Evolutionary conservation across 2,888 invertebrate species (phyloP), one percentile per base, ranked within the genome.

Genomic region (Isotomurus palustris): DNA sequence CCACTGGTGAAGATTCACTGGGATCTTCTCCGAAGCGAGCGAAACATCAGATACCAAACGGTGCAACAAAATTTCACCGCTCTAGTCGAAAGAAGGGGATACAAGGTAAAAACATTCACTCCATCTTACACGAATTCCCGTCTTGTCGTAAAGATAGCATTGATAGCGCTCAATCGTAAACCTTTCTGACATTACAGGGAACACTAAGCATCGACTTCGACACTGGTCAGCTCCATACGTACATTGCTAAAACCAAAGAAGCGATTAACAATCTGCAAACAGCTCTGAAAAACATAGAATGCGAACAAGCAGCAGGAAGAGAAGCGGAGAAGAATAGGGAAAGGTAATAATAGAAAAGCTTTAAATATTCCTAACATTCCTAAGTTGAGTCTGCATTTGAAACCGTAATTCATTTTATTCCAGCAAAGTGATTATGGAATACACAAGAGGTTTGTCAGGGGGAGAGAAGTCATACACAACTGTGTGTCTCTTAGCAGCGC

Each of bases 391-490:
- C 19, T n/a, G n/a, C n/a, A n/a, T 32, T 32, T 32, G 12, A 32
- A 10, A 32, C 8, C 8, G 8, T 21, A 22, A 43, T 22, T 8
- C 43, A 32, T 32, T 22, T 8, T 17, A 8, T 43, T 43, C 24
- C 19, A 35, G 50, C 38, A 50, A 50, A 38, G n/a, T 24, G 35
- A 17, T 50, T 12, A 50, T 25, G 22, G 50, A 50, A 3, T 40
- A 25, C 19, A 50, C 17, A 6, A 19, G 8, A 14, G 21, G 25
- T 24, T 50, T 96, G 64, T 94, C 94, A 0, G 96, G 96, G 40
- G 96, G 96, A 5, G 96, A 97, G 78, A 82, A 93, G 56, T 92
- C 93, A 2, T 96, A 88, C 77, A 85, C 92, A 21, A 95, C 94
- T 0, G 88, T 94, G 8, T 89, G 91, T 27, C 89, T 96, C 75